Conservation (phyloP, 2,113 vertebrate species). For the Corythaeola cristata region DNA sequence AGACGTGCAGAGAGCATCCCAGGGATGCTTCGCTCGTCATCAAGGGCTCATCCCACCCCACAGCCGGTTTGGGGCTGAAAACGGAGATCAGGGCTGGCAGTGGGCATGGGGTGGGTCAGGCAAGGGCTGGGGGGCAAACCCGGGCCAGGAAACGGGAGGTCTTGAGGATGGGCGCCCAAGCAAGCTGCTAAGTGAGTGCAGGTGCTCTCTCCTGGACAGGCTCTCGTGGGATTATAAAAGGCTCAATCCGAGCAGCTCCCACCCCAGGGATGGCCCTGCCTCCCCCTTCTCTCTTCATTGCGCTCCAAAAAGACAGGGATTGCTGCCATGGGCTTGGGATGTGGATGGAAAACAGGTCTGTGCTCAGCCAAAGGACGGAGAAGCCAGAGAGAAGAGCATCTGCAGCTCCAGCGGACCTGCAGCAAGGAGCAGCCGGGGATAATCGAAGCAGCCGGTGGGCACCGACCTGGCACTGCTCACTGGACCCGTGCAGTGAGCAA, state of each 20-base stretch:
- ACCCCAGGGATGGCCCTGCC: accelerated
- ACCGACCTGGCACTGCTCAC: accelerated
- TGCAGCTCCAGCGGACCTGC: not conserved
- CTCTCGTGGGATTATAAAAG: not conserved
- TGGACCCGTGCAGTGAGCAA: not conserved
- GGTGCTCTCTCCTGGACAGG: not conserved
- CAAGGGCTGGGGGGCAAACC: not conserved
- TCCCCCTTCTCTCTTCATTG: not conserved
- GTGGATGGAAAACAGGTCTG: not conserved
- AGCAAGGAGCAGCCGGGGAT: not conserved
- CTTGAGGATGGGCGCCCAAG: not conserved
- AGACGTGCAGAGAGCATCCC: not conserved
- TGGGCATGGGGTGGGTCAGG: not conserved
- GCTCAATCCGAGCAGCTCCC: not conserved
- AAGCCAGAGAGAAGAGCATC: not conserved
- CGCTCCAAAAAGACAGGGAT: accelerated
- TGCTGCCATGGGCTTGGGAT: accelerated
- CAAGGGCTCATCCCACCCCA: not conserved
- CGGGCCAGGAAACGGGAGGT: not conserved
- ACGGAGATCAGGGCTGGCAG: not conserved
- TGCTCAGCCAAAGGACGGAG: not conserved
- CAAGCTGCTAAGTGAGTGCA: not conserved
- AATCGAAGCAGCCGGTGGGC: accelerated
- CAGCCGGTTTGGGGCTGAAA: not conserved
- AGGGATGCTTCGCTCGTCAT: not conserved